phyloP scores from a whole-genome alignment of 2,888 invertebrate genomes.

The Hydrotaea diabolus region DNA sequence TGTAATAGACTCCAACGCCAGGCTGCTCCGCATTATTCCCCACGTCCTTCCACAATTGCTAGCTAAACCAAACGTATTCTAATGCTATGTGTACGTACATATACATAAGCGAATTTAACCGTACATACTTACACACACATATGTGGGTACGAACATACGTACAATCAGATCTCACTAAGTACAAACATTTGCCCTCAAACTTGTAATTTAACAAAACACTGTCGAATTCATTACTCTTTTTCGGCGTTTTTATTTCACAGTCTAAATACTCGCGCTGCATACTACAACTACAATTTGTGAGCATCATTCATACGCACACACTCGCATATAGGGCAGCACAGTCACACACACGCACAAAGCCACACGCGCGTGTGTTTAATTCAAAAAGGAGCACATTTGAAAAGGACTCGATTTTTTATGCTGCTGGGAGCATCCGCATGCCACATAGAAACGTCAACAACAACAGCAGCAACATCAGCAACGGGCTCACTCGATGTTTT shows the following conservation, averaged over 20 bases:
- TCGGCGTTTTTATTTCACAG: constrained; percentile 55
- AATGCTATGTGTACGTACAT: constrained; percentile 26
- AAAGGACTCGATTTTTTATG: constrained; percentile 21
- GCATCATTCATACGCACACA: constrained; percentile 33
- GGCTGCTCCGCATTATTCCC: background rate
- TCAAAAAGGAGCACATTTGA: constrained; percentile 20
- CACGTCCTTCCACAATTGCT: background rate
- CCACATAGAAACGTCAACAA: constrained; percentile 21
- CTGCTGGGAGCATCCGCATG: constrained; percentile 25
- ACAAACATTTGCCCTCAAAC: constrained; percentile 65
- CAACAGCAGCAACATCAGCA: constrained; percentile 35
- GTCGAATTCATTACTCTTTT: constrained; percentile 63
- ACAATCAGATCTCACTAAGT: constrained; percentile 58
- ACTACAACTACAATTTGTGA: constrained; percentile 60
- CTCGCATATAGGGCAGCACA: background rate
- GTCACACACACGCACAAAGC: background rate
- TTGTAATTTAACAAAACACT: constrained; percentile 62
- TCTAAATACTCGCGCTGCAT: constrained; percentile 58
- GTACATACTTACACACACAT: background rate
- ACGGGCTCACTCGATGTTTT: constrained; percentile 46
- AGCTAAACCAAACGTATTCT: constrained; percentile 50
- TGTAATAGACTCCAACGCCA: background rate
- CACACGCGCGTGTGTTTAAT: background rate
- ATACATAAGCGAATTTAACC: background rate
- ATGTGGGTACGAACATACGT: constrained; percentile 18